Conservation (phyloP, 2,797 vertebrate genomes). For the Dermochelys coriacea region DNA sequence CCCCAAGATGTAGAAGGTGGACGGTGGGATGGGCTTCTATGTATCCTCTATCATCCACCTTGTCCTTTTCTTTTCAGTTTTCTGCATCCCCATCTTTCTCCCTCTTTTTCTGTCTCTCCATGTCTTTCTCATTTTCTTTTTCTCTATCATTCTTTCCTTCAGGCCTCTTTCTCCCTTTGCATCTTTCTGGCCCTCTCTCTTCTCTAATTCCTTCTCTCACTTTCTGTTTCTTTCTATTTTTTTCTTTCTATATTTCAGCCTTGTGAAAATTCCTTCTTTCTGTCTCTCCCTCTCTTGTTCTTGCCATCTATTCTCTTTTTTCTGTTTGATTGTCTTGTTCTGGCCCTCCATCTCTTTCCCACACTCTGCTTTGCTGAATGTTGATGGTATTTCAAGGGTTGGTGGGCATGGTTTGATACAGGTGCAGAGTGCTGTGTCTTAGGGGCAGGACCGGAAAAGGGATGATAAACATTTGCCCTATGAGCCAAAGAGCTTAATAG, state of each 20-base stretch:
- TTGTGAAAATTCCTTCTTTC: not conserved
- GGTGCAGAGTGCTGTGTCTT: not conserved
- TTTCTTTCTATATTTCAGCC: not conserved
- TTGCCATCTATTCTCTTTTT: not conserved
- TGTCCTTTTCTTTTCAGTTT: not conserved
- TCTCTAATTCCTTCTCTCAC: not conserved
- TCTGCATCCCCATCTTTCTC: not conserved
- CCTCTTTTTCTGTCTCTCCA: not conserved
- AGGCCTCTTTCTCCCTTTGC: not conserved
- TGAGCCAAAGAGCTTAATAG: not conserved
- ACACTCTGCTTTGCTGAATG: slow-evolving; percentile 49
- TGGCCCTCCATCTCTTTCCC: slow-evolving; percentile 6
- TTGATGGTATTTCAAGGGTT: slow-evolving; percentile 29
- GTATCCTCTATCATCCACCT: not conserved
- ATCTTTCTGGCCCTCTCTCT: not conserved
- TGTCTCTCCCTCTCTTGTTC: not conserved
- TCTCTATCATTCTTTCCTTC: not conserved
- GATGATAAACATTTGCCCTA: slow-evolving; percentile 33
- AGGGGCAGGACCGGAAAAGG: not conserved
- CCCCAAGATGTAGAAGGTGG: not conserved
- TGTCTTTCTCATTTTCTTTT: not conserved
- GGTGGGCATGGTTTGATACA: slow-evolving; percentile 50
- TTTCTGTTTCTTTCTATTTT: not conserved
- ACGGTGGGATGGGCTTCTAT: not conserved
- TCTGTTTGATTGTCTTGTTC: not conserved